Conservation (phyloP, 2,888 invertebrate genomes). For the Eupithecia vulgata region DNA sequence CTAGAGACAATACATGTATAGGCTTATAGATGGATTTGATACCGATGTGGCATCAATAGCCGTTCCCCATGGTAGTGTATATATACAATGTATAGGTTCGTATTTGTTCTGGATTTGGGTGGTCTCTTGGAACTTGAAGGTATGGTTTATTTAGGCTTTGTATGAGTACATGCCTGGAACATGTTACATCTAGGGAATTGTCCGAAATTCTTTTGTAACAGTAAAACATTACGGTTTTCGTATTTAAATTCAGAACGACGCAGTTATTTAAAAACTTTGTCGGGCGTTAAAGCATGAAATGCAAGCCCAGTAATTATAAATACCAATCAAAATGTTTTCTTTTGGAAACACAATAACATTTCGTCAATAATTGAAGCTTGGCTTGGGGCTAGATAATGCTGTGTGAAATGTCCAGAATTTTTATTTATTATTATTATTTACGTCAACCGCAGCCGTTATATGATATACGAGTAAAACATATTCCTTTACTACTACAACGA, state of each 20-base stretch:
- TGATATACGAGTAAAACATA: no score
- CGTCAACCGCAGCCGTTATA: no score
- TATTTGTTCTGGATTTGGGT: neutral
- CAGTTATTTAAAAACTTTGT: neutral
- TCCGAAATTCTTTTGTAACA: neutral
- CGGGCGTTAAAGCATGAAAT: no score
- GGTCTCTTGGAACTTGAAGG: neutral
- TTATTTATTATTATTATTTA: no score
- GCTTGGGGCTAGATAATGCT: no score
- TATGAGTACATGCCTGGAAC: neutral
- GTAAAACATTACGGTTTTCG: neutral
- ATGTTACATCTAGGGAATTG: neutral
- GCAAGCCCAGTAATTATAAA: neutral
- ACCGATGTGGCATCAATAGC: neutral
- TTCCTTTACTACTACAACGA: conserved; percentile 48
- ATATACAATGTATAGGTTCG: neutral
- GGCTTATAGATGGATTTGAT: neutral
- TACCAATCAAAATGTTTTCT: no score
- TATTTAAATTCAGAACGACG: neutral
- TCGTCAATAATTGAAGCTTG: no score
- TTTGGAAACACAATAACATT: conserved; percentile 29
- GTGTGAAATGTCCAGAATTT: no score
- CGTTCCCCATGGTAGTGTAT: neutral
- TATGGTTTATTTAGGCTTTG: neutral
- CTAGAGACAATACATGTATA: neutral